phyloP scores from a whole-genome alignment of 2,888 invertebrate genomes.

The Strigamia transsilvanica region DNA sequence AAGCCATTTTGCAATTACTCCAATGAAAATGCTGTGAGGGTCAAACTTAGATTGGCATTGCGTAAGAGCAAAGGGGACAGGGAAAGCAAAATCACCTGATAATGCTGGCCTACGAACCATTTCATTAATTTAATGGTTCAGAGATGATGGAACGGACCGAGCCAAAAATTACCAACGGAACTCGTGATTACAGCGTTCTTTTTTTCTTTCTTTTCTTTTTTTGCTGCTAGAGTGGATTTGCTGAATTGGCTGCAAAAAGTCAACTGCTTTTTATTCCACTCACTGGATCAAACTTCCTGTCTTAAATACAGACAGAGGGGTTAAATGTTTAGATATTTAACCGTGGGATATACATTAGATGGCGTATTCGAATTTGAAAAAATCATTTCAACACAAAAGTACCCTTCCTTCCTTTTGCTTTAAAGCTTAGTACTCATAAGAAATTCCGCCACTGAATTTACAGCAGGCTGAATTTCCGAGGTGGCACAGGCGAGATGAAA shows the following conservation, averaged over 20 bases:
- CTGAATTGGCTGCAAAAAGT: background rate
- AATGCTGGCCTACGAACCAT: background rate
- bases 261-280: conserved; percentile 19
- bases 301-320: background rate
- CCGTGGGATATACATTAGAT: too few relatives aligned
- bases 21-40: conserved; percentile 17
- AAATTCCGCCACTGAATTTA: too few relatives aligned
- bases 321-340: too few relatives aligned
- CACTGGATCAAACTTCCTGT: background rate
- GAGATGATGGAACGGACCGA: conserved; percentile 14
- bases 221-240: background rate
- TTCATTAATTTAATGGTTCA: conserved; percentile 42
- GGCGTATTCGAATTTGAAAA: too few relatives aligned
- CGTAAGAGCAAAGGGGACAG: background rate
- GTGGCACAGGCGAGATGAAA: too few relatives aligned
- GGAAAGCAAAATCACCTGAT: conserved; percentile 24
- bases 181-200: conserved; percentile 2
- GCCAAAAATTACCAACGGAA: conserved; percentile 19
- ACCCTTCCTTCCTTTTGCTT: too few relatives aligned
- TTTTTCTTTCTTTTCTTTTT: background rate
- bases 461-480: too few relatives aligned
- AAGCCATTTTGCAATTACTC: background rate
- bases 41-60: background rate
- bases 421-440: too few relatives aligned
- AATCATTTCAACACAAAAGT: too few relatives aligned